phyloP scores from a whole-genome alignment of 2,888 invertebrate species.

The Macaria liturata region DNA sequence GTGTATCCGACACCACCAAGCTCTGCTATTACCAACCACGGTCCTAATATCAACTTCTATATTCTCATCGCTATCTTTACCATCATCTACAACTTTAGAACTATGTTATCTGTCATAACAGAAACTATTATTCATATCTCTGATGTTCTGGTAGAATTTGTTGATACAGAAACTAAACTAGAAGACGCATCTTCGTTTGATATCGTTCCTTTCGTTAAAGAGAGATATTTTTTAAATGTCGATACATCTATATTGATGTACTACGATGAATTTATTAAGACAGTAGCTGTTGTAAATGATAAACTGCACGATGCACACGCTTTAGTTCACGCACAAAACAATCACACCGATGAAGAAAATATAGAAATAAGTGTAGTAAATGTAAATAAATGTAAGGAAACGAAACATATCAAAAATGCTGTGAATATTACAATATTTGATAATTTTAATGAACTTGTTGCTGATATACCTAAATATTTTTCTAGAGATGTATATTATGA shows the following conservation, averaged over 20 bases:
- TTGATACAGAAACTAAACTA: constrained; percentile 46
- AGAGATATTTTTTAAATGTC: constrained; percentile 67
- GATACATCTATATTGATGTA: constrained; percentile 72
- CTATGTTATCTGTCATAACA: constrained; percentile 40
- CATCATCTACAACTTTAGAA: constrained; percentile 55
- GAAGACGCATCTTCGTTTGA: constrained; percentile 45
- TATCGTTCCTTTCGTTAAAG: constrained; percentile 57
- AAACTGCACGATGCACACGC: constrained; percentile 73
- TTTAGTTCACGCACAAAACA: constrained; percentile 71
- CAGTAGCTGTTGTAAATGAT: constrained; percentile 63
- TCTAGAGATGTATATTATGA: constrained; percentile 81
- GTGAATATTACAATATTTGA: constrained; percentile 82
- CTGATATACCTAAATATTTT: constrained; percentile 81
- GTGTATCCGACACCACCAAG: constrained; percentile 88
- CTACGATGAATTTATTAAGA: constrained; percentile 70
- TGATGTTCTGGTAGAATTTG: constrained; percentile 68
- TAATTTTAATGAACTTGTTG: constrained; percentile 78
- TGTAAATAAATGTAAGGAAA: constrained; percentile 71
- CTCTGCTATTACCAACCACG: constrained; percentile 65
- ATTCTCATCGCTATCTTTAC: constrained; percentile 59
- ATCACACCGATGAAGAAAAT: constrained; percentile 55
- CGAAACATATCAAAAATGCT: constrained; percentile 80
- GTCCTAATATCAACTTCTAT: constrained; percentile 56
- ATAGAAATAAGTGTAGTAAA: constrained; percentile 64
- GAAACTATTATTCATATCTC: constrained; percentile 51